These are phyloP conservation scores for Sylvietta virens DNA, from an alignment of 2,113 vertebrate species.

Conservation along the genomic window DNA sequence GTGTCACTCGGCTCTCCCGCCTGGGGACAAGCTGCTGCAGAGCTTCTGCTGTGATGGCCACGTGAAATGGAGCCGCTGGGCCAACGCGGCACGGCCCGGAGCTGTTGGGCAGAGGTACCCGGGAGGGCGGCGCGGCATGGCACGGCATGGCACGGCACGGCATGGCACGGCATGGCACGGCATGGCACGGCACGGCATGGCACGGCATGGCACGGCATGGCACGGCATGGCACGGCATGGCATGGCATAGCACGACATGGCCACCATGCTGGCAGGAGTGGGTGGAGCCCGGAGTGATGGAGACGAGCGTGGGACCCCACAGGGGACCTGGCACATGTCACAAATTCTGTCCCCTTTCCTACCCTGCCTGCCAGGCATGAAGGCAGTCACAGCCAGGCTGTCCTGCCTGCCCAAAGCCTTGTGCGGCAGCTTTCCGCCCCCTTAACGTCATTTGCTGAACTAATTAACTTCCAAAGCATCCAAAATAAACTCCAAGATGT, in stretches of 20 bases:
- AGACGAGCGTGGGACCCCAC: rapidly evolving
- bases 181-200: not conserved
- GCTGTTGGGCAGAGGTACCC: not conserved
- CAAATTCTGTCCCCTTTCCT: not conserved
- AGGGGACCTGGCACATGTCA: not conserved
- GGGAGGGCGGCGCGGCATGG: too few relatives aligned
- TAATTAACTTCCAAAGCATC: not conserved
- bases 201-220: rapidly evolving
- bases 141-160: rapidly evolving
- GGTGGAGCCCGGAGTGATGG: not conserved
- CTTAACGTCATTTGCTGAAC: not conserved
- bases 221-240: not conserved
- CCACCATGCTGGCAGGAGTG: not conserved
- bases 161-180: not conserved
- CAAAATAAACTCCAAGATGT: too few relatives aligned
- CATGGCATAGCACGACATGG: not conserved
- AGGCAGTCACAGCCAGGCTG: not conserved
- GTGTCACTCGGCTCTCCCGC: rapidly evolving
- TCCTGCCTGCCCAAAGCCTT: not conserved
- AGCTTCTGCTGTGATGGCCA: not conserved
- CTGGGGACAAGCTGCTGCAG: not conserved
- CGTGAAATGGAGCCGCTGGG: not conserved
- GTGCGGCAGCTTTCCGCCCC: not conserved
- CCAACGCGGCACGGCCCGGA: not conserved
- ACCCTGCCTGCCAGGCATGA: not conserved